A percentile compares a stretch with the other conserved stretches of the same genome.
These are phyloP conservation scores for Epinephelus awoara DNA, from an alignment of 2,797 vertebrate genomes.

Conservation along the genomic window DNA sequence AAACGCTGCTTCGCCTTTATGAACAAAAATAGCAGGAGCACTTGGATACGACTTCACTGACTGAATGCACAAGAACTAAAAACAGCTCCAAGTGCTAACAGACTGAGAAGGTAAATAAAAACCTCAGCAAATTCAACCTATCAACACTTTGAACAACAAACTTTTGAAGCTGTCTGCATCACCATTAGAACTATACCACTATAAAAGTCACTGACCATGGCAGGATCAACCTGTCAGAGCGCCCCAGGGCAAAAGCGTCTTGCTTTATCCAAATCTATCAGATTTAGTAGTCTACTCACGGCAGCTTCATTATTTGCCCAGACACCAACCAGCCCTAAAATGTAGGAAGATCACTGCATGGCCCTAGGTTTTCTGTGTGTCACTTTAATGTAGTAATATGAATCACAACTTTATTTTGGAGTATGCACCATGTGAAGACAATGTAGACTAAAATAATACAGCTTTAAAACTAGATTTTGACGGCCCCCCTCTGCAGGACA, in stretches of 20 bases:
- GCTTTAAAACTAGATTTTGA: background rate
- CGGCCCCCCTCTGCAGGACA: background rate
- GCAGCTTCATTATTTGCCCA: background rate
- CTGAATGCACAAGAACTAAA: background rate
- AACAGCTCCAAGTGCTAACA: background rate
- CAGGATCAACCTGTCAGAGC: background rate
- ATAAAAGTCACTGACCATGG: background rate
- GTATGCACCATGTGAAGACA: background rate
- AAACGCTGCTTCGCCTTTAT: background rate
- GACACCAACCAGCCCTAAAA: background rate
- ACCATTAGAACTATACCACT: background rate
- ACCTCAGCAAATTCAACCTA: slow-evolving; percentile 2
- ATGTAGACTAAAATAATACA: background rate
- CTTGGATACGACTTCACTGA: background rate
- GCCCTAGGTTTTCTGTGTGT: background rate
- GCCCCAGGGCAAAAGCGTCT: background rate
- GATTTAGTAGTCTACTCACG: background rate
- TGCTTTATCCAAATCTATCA: background rate
- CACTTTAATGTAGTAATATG: background rate
- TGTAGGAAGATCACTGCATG: background rate
- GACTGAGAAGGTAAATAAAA: background rate
- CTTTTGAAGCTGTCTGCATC: background rate
- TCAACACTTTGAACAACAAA: slow-evolving; percentile 4
- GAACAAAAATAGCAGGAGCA: slow-evolving; percentile 10
- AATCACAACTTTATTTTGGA: background rate